Evolutionary conservation across 2,888 invertebrate genomes (phyloP).

Genomic region (Panopea generosa): DNA sequence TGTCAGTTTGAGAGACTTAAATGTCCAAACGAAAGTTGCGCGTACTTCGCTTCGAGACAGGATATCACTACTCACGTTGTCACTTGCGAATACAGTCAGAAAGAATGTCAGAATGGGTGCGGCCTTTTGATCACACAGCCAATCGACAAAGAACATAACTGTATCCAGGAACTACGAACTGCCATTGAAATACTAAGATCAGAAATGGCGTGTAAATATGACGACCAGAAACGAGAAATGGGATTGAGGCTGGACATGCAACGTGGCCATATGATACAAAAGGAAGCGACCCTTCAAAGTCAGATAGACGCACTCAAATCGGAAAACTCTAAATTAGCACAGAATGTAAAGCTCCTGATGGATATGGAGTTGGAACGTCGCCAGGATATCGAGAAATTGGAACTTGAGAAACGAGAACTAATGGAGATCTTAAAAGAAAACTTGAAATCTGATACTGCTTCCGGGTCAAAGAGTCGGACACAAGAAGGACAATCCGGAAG

Average conservation of each 20-base stretch:
- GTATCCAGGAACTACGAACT: conserved; percentile 76
- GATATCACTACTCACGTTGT: conserved; percentile 66
- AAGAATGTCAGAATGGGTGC: conserved; percentile 76
- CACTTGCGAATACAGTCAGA: conserved; percentile 62
- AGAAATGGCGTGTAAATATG: conserved; percentile 76
- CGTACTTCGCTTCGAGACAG: conserved; percentile 51
- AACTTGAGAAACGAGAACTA: conserved; percentile 72
- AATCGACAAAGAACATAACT: conserved; percentile 74
- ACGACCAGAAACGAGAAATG: conserved; percentile 77
- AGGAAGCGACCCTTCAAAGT: conserved; percentile 73
- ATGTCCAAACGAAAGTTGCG: conserved; percentile 75
- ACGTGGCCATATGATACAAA: conserved; percentile 79
- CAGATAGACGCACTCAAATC: conserved; percentile 74
- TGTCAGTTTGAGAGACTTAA: conserved; percentile 65
- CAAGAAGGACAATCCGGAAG: neutral
- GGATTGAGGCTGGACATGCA: conserved; percentile 79
- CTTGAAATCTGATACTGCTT: conserved; percentile 2
- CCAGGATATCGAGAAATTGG: conserved; percentile 72
- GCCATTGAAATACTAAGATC: conserved; percentile 74
- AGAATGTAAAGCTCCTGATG: conserved; percentile 71
- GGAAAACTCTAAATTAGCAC: conserved; percentile 66
- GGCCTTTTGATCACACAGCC: conserved; percentile 67
- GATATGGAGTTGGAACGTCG: conserved; percentile 71
- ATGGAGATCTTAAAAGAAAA: conserved; percentile 64
- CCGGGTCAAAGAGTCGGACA: neutral